A percentile compares a stretch with the other conserved stretches of the same genome.
Evolutionary conservation across 2,888 invertebrate genomes (phyloP).

Genomic region (Lasioglossum villosulum): DNA sequence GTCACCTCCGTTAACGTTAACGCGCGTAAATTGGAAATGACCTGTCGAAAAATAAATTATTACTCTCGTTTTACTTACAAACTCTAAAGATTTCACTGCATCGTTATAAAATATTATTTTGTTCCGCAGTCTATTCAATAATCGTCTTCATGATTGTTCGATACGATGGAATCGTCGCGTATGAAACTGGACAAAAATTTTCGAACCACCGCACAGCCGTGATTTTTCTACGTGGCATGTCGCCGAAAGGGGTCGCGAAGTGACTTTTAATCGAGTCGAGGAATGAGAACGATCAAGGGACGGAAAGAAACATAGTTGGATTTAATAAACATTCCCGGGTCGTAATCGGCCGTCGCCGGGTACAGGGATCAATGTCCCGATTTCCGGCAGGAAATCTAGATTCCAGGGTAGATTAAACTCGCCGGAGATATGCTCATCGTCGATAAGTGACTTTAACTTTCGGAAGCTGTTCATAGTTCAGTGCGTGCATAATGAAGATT

Average conservation of each 20-base stretch:
- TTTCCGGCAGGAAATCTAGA: constrained; percentile 67
- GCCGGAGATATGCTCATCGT: constrained; percentile 70
- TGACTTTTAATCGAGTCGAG: constrained; percentile 63
- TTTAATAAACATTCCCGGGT: constrained; percentile 73
- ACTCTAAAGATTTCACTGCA: not conserved
- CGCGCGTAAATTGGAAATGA: not conserved
- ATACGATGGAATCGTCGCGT: not conserved
- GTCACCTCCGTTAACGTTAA: not conserved
- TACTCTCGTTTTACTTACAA: not conserved
- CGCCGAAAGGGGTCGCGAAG: not conserved
- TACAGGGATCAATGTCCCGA: constrained; percentile 63
- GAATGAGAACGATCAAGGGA: constrained; percentile 47
- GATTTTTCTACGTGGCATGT: not conserved
- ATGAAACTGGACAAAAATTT: constrained; percentile 2
- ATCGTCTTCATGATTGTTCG: not conserved
- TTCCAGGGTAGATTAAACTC: constrained; percentile 71
- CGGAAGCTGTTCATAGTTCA: constrained; percentile 70
- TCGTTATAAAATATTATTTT: too few species aligned
- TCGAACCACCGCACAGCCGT: not conserved
- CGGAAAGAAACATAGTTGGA: constrained; percentile 69
- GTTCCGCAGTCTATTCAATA: too few species aligned
- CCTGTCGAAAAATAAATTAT: not conserved
- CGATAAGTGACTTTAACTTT: constrained; percentile 72
- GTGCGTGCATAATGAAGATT: constrained; percentile 71
- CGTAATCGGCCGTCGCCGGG: constrained; percentile 66